These are phyloP conservation scores for Herminia tarsipennalis DNA, from an alignment of 2,888 invertebrate species.

Conservation along the genomic window DNA sequence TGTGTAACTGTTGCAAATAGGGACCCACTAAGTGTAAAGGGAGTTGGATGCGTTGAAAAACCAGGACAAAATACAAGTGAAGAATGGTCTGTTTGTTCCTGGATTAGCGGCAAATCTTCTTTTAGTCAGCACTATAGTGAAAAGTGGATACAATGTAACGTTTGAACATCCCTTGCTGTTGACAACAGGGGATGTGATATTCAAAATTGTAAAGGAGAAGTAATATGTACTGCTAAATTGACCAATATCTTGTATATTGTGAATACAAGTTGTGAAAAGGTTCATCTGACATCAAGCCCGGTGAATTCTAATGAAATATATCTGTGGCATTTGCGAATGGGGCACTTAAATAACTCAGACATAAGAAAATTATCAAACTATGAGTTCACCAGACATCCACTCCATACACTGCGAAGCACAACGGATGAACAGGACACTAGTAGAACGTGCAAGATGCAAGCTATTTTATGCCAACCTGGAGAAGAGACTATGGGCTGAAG, in stretches of 20 bases:
- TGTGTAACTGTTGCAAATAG: conserved; percentile 31
- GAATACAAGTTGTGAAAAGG: background rate
- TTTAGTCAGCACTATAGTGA: conserved; percentile 15
- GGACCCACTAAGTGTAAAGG: conserved; percentile 27
- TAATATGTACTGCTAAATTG: background rate
- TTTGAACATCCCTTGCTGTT: no score
- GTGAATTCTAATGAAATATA: background rate
- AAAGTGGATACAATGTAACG: conserved; percentile 16
- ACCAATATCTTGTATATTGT: no score
- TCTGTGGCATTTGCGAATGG: background rate
- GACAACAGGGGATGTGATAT: background rate
- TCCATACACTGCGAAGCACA: background rate
- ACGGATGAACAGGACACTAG: conserved; percentile 1
- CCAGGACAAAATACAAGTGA: background rate
- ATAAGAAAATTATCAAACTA: background rate
- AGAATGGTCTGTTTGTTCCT: conserved; percentile 38
- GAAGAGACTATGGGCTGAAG: conserved; percentile 10
- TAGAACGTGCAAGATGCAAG: background rate
- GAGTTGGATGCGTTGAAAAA: background rate
- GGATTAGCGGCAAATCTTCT: conserved; percentile 28
- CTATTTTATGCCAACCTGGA: background rate
- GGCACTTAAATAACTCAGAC: background rate
- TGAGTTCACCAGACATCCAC: background rate
- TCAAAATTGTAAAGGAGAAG: background rate
- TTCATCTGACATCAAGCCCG: background rate